Evolutionary conservation across 2,113 vertebrate genomes (phyloP), one percentile per base, ranked within the genome.

Genomic region (Alligator sinensis): DNA sequence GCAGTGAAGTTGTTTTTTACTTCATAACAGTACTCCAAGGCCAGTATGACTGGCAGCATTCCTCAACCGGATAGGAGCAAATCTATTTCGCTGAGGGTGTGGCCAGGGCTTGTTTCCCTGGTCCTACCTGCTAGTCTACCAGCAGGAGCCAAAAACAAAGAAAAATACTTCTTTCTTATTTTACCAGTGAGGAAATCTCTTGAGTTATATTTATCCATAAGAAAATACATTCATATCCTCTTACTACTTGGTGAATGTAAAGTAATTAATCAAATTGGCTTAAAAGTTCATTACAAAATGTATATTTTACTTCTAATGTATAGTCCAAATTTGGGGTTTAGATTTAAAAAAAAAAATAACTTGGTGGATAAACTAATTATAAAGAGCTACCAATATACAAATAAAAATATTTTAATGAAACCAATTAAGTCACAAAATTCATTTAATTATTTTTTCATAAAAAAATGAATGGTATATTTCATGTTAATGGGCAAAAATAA

Each of bases 401-500:
- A 60, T 64, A 83, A 27, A 11, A 30, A 18, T 10, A 74, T 57
- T 63, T 54, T 88, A 60, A 87, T 54, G 91, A 91, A 94, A 77
- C 86, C 55, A 96, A 72, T 81, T 86, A 82, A n/a, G 60, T 87
- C 34, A 88, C 60, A 70, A 92, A 90, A 87, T 78, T 86, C 79
- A 61, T 34, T 88, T 62, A 12, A 68, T 4, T 38, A 60, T 90
- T 86, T 84, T 88, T 88, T 83, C 27, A 93, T 79, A 89, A 21
- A 96, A 96, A 98, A 97, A 97, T 98, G 98, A 95, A 98, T 98
- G 98, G 98, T 96, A 98, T 96, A 97, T 97, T 96, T 98, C 98
- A 96, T 98, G 97, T 98, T 96, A 95, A 92, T 30, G 93, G 97
- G 97, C 98, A 97, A 97, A 91, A 91, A 27, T n/a, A 98, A 98